Evolutionary conservation across 2,888 invertebrate genomes (phyloP).

Genomic region (Yponomeuta malinellus): DNA sequence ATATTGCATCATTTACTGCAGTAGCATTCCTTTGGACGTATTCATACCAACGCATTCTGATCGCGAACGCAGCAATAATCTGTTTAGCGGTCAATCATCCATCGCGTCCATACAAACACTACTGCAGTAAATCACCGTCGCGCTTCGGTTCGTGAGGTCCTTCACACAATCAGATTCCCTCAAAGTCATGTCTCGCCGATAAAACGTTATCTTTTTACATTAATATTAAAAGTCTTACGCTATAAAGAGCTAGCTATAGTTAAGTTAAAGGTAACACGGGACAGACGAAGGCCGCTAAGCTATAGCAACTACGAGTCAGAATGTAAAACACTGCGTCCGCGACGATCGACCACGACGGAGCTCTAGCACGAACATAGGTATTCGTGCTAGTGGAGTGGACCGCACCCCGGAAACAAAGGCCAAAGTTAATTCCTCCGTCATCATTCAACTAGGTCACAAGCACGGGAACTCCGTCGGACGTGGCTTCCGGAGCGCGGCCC

Average conservation of each 20-base stretch:
- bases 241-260: slow-evolving; percentile 12
- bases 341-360: background rate
- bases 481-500: background rate
- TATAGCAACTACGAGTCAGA: background rate
- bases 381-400: background rate
- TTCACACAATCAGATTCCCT: background rate
- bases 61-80: no score
- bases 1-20: no score
- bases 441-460: background rate
- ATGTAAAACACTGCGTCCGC: background rate
- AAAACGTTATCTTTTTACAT: background rate
- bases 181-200: background rate
- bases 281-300: background rate
- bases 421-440: background rate
- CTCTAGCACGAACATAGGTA: no score
- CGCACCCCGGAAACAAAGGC: background rate
- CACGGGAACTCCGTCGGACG: background rate
- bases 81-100: no score
- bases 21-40: no score
- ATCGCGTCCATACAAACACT: no score
- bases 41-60: no score
- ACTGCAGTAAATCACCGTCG: no score
- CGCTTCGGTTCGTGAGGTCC: no score
- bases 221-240: background rate
- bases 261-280: background rate